Percentiles rank a stretch among this genome's conserved stretches.
phyloP scores from a whole-genome alignment of 2,113 vertebrate genomes.

The Oostethus manadensis region DNA sequence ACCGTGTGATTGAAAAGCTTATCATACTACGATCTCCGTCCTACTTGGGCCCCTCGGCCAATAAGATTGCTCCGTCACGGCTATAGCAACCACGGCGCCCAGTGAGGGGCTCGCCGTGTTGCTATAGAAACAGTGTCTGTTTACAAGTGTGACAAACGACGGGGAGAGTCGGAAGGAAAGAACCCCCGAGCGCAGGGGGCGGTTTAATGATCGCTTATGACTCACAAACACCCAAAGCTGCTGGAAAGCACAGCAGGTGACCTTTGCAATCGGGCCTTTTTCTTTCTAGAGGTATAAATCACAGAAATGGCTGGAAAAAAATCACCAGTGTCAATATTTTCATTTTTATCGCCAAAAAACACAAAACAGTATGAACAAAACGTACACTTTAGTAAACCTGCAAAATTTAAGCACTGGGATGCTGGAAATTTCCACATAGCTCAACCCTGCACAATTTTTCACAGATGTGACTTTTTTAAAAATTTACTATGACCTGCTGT shows the following conservation, averaged over 20 bases:
- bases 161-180: conserved; percentile 30
- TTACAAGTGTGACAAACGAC: conserved; percentile 70
- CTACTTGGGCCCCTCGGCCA: conserved; percentile 54
- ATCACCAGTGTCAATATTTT: neutral
- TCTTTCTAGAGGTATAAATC: conserved; percentile 33
- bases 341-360: too few species aligned
- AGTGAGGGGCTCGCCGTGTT: conserved; percentile 70
- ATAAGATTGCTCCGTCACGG: conserved; percentile 48
- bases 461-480: too few species aligned
- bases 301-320: conserved; percentile 4
- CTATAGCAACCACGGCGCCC: conserved; percentile 76
- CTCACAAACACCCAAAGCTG: conserved; percentile 26
- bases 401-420: too few species aligned
- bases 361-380: too few species aligned
- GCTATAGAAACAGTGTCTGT: conserved; percentile 92
- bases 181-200: neutral
- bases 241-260: conserved; percentile 26
- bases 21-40: conserved; percentile 60
- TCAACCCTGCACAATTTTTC: too few species aligned
- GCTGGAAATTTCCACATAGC: too few species aligned
- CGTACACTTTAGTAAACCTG: too few species aligned
- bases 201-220: conserved; percentile 6
- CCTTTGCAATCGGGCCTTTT: conserved; percentile 3
- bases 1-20: conserved; percentile 61
- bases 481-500: too few species aligned